These are phyloP conservation scores for Eilema caniola DNA, from an alignment of 2,888 invertebrate species.

Conservation along the genomic window DNA sequence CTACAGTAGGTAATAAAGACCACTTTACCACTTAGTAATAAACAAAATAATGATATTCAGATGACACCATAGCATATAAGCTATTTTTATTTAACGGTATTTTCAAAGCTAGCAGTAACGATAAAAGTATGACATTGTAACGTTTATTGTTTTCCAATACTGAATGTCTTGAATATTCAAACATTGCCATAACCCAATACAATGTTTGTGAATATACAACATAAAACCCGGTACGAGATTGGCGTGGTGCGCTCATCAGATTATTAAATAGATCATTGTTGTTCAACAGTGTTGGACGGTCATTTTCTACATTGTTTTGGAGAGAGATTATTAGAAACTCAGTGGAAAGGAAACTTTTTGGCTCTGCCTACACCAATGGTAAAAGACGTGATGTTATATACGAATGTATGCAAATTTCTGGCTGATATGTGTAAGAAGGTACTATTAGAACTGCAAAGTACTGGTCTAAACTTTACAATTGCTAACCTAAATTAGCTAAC, in stretches of 20 bases:
- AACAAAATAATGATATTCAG: not conserved
- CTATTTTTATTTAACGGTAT: slow-evolving; percentile 11
- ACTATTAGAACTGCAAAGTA: too few species aligned
- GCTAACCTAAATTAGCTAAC: too few species aligned
- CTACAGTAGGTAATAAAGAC: not conserved
- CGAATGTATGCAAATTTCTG: too few species aligned
- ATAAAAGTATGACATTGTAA: slow-evolving; percentile 10
- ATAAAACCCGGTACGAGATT: slow-evolving; percentile 5
- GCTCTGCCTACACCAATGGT: too few species aligned
- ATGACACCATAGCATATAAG: not conserved
- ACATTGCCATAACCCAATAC: slow-evolving; percentile 38
- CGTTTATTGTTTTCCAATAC: slow-evolving; percentile 34
- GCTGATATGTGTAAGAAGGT: too few species aligned
- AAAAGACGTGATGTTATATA: too few species aligned
- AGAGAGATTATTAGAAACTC: not conserved
- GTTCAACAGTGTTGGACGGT: not conserved
- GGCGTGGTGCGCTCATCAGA: slow-evolving; percentile 10
- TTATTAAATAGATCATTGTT: slow-evolving; percentile 20
- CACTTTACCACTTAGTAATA: not conserved
- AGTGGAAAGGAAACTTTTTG: too few species aligned
- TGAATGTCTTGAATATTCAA: slow-evolving; percentile 47
- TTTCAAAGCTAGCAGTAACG: slow-evolving; percentile 21
- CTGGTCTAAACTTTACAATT: too few species aligned
- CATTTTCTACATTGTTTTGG: not conserved
- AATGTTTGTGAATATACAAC: slow-evolving; percentile 25